Evolutionary conservation across 2,113 vertebrate genomes (phyloP).

Genomic region (Paedocypris sp.): DNA sequence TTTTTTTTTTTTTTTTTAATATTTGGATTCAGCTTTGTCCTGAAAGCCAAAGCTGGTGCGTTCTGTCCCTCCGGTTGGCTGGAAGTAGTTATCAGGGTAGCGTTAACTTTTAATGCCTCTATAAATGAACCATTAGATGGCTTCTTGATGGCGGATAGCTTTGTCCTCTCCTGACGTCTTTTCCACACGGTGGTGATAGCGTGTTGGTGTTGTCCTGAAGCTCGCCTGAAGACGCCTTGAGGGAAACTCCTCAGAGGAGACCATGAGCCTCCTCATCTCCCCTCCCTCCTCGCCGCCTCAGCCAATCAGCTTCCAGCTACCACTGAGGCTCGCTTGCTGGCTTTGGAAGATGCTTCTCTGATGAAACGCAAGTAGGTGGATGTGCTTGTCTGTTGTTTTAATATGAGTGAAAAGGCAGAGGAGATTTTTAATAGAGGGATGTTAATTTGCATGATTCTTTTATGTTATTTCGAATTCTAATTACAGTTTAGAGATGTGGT

Average conservation of each 20-base stretch:
- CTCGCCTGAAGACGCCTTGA: slow-evolving; percentile 35
- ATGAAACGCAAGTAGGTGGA: background rate
- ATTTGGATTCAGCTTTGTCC: too few species aligned
- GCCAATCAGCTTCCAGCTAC: slow-evolving; percentile 3
- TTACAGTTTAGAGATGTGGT: too few species aligned
- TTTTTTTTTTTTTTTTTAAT: background rate
- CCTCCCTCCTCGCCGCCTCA: background rate
- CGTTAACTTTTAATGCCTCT: slow-evolving; percentile 38
- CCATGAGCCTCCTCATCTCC: slow-evolving; percentile 7
- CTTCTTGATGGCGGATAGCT: slow-evolving; percentile 22
- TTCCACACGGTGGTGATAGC: slow-evolving; percentile 18
- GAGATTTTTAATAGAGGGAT: background rate
- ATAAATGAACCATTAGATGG: slow-evolving; percentile 39
- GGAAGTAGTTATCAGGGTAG: slow-evolving; percentile 14
- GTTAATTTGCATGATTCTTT: background rate
- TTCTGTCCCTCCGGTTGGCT: background rate
- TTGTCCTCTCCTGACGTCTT: slow-evolving; percentile 5
- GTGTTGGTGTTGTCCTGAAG: slow-evolving; percentile 32
- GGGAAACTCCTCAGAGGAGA: slow-evolving; percentile 18
- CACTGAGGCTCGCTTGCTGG: background rate
- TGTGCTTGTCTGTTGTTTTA: background rate
- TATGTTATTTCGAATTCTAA: background rate
- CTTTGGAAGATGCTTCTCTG: background rate
- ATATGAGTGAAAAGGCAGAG: background rate
- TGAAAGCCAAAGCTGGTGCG: too few species aligned